These are phyloP conservation scores for Eueides isabella DNA, from an alignment of 1,140 invertebrate genomes.

Conservation along the genomic window DNA sequence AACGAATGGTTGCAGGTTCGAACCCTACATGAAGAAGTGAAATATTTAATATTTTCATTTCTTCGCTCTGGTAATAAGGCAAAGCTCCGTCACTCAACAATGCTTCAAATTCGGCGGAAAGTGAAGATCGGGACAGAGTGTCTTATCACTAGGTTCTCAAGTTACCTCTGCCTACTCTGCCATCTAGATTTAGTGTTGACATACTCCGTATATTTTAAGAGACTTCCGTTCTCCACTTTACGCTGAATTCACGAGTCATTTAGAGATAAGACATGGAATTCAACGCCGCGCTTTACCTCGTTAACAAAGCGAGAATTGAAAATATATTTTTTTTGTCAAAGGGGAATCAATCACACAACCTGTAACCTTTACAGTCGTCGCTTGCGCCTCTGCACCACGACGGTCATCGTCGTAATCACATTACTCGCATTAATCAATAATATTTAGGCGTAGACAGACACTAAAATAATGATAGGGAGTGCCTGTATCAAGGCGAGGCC, in stretches of 20 bases:
- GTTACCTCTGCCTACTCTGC: too few relatives aligned
- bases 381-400: too few relatives aligned
- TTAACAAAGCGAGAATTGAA: neutral
- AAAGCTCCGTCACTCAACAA: too few relatives aligned
- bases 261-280: neutral
- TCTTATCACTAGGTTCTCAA: too few relatives aligned
- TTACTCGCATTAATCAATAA: neutral
- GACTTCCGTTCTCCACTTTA: neutral
- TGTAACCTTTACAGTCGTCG: neutral
- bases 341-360: too few relatives aligned
- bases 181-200: neutral
- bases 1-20: too few relatives aligned
- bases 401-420: neutral
- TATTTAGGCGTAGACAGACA: slow-evolving; percentile 8
- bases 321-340: neutral
- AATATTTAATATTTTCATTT: too few relatives aligned
- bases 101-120: too few relatives aligned
- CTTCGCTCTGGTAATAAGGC: too few relatives aligned
- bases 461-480: neutral
- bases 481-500: neutral
- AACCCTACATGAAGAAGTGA: too few relatives aligned
- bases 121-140: too few relatives aligned
- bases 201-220: neutral
- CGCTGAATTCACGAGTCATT: neutral
- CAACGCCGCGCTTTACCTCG: neutral